Conservation (phyloP, 92 coral and sea anemone species). For the Plumapathes pennacea region DNA sequence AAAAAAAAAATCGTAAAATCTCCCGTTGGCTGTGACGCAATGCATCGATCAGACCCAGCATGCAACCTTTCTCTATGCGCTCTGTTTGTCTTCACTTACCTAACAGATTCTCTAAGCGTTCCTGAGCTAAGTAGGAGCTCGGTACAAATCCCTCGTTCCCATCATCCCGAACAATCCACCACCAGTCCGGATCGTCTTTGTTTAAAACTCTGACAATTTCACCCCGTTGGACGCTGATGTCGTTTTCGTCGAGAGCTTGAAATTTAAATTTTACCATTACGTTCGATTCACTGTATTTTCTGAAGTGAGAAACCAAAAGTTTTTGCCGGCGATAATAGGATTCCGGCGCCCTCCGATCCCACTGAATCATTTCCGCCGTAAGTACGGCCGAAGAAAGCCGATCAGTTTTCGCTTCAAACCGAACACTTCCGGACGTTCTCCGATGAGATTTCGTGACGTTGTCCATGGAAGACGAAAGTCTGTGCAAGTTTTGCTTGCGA, state of each 20-base stretch:
- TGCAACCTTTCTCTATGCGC: too few species aligned
- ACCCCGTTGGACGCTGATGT: conserved; percentile 64
- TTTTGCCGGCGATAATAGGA: conserved; percentile 63
- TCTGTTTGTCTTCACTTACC: too few species aligned
- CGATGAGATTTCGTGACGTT: too few species aligned
- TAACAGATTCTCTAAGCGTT: too few species aligned
- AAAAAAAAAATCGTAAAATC: neutral
- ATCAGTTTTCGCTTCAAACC: too few species aligned
- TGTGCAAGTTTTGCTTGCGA: too few species aligned
- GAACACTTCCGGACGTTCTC: too few species aligned
- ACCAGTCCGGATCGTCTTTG: conserved; percentile 81
- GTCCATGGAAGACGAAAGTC: too few species aligned
- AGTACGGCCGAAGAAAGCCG: too few species aligned
- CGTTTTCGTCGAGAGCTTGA: conserved; percentile 70
- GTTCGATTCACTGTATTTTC: conserved; percentile 56
- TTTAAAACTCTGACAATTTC: conserved; percentile 69
- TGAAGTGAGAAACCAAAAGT: conserved; percentile 58
- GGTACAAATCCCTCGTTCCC: conserved; percentile 85
- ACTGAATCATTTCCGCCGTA: conserved; percentile 22
- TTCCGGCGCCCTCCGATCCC: conserved; percentile 71
- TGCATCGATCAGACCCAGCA: neutral
- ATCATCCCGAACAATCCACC: conserved; percentile 68
- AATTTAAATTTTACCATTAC: conserved; percentile 68
- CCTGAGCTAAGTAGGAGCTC: conserved; percentile 45
- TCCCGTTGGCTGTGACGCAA: neutral